Evolutionary conservation across 1,140 invertebrate genomes (phyloP), one percentile per base, ranked within the genome.

Genomic region (Oedothorax gibbosus): DNA sequence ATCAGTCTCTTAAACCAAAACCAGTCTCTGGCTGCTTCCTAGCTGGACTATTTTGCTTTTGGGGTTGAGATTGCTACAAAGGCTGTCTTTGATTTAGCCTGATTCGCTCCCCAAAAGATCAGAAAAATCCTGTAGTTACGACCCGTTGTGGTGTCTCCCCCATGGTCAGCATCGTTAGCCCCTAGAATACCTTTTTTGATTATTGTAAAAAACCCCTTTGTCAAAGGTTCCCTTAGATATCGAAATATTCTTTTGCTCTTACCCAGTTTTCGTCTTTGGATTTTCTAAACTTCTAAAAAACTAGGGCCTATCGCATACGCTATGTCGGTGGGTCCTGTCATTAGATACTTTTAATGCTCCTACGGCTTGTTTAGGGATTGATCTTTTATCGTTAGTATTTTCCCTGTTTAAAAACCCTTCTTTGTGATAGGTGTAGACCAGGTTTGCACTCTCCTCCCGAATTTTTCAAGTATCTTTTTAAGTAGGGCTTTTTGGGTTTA

Each of bases 261-360:
- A 85, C 84, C 89, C 89, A 91, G 88, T 92, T n/a, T 21, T 84
- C 81, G 21, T 51, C 8, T 53, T n/a, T 18, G 72, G 71, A 66
- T 66, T 84, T 84, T 84, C 71, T 21, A 65, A 50, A n/a, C n/a
- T n/a, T n/a, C n/a, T n/a, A n/a, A n/a, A n/a, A n/a, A n/a, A n/a
- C n/a, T n/a, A n/a, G n/a, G n/a, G n/a, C 20, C 11, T 50, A 50
- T 60, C 1, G 89, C 87, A 87, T 87, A 91, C 1, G 89, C 83
- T 49, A 92, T 90, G 87, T 92, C 91, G 73, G 91, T 76, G 14
- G 90, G n/a, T 91, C 87, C 85, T 18, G 89, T 84, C 12, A 88
- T 76, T 15, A 92, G 72, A 86, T 91, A 92, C 88, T n/a, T 91
- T 89, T n/a, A 92, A 86, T 50, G 21, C 68, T 12, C 87, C 85